Evolutionary conservation across 2,888 invertebrate species (phyloP), one percentile per base, ranked within the genome.

Genomic region (Euclidia mi): DNA sequence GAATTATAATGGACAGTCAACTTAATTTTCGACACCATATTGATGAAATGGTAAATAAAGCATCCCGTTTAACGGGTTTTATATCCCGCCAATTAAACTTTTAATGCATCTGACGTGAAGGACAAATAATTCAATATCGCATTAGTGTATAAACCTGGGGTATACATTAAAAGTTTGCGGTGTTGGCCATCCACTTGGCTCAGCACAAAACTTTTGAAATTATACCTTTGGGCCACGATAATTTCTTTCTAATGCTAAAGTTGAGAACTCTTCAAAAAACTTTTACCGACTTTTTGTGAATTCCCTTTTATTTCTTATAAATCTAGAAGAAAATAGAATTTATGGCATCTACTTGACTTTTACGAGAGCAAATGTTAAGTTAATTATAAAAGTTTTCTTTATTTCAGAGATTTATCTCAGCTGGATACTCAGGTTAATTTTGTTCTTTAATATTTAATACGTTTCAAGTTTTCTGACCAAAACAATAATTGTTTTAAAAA

Each of bases 161-260:
- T 71, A 70, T 73, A 78, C 70, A 73, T 78, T 80, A 79, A 74
- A 78, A 68, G 76, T 82, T 81, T 78, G 69, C 72, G 74, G 74
- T 70, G 46, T 46, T 44, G 71, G 58, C 50, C 67, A 59, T 65
- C 63, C 59, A 63, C 64, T 56, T 57, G 64, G 62, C 71, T 76
- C 71, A 65, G 76, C 70, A 67, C 62, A 61, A 85, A 89, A 88
- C 84, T 90, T 88, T 76, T 70, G 68, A 84, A 88, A 87, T 90
- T 88, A 87, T 88, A 87, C 81, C 85, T 82, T 77, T 77, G 77
- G 75, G 78, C 82, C 71, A 79, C 82, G 80, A 87, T 89, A 88
- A 90, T 90, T 90, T 88, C 85, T 86, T 88, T 88, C 85, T 89
- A 89, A 90, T 84, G 82, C 79, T 75, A 63, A 87, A 90, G 86